Conservation (phyloP, 2,888 invertebrate genomes). For the Sipha maydis region DNA sequence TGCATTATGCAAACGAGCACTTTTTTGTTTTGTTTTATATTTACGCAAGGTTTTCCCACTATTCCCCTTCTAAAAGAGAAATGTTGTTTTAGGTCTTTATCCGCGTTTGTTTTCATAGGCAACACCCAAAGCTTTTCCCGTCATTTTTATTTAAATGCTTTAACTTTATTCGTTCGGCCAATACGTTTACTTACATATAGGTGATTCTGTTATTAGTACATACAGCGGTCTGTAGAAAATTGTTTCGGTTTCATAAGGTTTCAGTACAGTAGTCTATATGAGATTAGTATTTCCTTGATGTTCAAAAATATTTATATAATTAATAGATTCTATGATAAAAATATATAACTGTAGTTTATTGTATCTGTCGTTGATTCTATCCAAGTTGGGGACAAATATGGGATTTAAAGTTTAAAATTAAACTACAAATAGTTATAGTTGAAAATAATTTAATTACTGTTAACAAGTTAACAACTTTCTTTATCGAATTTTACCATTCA, state of each 20-base stretch:
- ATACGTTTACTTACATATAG: neutral
- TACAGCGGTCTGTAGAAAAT: neutral
- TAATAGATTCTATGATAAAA: neutral
- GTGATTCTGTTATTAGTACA: neutral
- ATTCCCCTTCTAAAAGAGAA: neutral
- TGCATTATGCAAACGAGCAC: slow-evolving; percentile 58
- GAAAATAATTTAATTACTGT: slow-evolving; percentile 6
- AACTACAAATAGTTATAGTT: neutral
- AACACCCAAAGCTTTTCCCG: slow-evolving; percentile 25
- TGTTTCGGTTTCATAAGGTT: neutral
- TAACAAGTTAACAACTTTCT: neutral
- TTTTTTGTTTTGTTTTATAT: slow-evolving; percentile 60
- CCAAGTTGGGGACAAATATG: neutral
- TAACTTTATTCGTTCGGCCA: slow-evolving; percentile 21
- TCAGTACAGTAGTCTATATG: neutral
- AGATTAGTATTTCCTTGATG: neutral
- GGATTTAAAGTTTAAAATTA: slow-evolving; percentile 16
- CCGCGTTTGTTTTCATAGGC: slow-evolving; percentile 58
- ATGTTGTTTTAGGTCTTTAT: slow-evolving; percentile 61
- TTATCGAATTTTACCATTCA: slow-evolving; percentile 41
- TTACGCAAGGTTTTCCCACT: slow-evolving; percentile 38
- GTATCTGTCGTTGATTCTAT: neutral
- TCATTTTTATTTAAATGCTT: slow-evolving; percentile 51
- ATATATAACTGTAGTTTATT: neutral
- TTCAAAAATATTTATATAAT: neutral